These are phyloP conservation scores for Ramphastos sulfuratus DNA, from an alignment of 2,113 vertebrate genomes.

Conservation along the genomic window DNA sequence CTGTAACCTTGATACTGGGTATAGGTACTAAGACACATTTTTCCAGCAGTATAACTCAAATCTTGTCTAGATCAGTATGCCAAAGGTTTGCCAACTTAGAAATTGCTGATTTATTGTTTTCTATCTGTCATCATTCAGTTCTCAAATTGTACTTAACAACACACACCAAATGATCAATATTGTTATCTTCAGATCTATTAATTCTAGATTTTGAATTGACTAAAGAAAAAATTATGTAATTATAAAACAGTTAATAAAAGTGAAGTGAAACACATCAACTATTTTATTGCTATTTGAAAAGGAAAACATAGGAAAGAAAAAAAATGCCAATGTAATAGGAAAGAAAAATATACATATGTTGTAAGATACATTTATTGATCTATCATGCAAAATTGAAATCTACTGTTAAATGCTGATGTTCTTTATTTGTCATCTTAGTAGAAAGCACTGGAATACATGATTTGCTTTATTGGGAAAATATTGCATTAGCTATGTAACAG, in stretches of 20 bases:
- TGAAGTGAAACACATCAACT: neutral
- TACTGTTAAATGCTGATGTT: neutral
- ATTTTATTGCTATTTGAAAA: neutral
- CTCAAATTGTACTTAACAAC: neutral
- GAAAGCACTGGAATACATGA: neutral
- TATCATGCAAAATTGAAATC: neutral
- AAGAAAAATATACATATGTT: neutral
- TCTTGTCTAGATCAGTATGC: neutral
- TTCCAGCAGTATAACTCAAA: neutral
- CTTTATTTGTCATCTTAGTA: neutral
- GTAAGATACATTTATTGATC: neutral
- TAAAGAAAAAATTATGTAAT: neutral
- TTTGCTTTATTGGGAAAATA: neutral
- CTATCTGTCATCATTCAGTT: neutral
- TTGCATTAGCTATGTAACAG: neutral
- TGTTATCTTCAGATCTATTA: neutral
- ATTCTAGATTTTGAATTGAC: neutral
- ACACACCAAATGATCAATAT: neutral
- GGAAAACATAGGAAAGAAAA: neutral
- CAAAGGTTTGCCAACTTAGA: neutral
- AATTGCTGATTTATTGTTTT: neutral
- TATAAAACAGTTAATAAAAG: neutral
- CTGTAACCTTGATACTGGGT: neutral
- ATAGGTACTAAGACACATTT: neutral
- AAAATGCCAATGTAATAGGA: neutral